These are phyloP conservation scores for Leptinotarsa defecta DNA, from an alignment of 1,140 invertebrate species.

Conservation along the genomic window DNA sequence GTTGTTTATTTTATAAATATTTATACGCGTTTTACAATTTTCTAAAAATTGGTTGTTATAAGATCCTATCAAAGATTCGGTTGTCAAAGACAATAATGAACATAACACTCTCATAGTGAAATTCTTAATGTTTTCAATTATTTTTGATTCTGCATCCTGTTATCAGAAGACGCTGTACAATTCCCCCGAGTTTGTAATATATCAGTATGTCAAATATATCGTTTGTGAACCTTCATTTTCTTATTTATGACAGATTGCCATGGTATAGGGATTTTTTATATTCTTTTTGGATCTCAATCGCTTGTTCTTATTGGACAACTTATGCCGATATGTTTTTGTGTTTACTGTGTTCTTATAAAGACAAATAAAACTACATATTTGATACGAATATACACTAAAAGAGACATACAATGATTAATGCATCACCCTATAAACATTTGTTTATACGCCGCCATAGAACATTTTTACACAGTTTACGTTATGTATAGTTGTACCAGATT, in stretches of 20 bases:
- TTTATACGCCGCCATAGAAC: conserved; percentile 47
- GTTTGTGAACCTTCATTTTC: conserved; percentile 38
- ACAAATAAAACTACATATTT: conserved; percentile 39
- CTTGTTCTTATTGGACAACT: conserved; percentile 41
- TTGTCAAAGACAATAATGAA: background rate
- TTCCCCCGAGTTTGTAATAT: conserved; percentile 33
- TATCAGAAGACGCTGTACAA: too few species aligned
- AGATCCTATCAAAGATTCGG: background rate
- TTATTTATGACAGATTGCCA: conserved; percentile 48
- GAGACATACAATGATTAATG: conserved; percentile 23
- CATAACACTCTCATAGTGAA: background rate
- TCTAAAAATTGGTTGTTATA: conserved; percentile 34
- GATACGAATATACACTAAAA: conserved; percentile 14
- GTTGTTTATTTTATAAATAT: conserved; percentile 53
- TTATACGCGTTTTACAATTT: conserved; percentile 47
- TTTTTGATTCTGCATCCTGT: background rate
- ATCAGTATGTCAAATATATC: conserved; percentile 40
- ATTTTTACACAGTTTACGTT: conserved; percentile 52
- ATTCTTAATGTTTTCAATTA: background rate
- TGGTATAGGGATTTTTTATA: conserved; percentile 52
- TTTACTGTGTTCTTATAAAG: conserved; percentile 46
- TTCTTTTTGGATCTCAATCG: conserved; percentile 46
- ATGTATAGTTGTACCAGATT: conserved; percentile 56
- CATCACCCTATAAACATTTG: conserved; percentile 40
- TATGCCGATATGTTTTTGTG: conserved; percentile 46